Conservation (phyloP, 2,113 vertebrate species). For the Mandrillus leucophaeus region DNA sequence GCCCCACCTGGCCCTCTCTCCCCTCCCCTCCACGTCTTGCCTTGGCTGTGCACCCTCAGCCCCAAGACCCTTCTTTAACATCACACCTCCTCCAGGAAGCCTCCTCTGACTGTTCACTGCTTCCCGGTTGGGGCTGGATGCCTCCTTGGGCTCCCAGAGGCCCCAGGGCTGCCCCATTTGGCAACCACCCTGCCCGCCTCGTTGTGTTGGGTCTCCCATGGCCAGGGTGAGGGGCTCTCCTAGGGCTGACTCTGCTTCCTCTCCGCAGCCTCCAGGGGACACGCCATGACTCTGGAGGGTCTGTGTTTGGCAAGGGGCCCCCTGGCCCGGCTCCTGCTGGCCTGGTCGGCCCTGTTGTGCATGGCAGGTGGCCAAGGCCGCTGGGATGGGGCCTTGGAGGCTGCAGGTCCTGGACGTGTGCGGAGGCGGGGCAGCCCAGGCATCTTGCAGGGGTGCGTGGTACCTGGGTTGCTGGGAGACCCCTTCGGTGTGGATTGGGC, state of each 20-base stretch:
- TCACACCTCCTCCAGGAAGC: background rate
- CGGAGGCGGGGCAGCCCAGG: slow-evolving; percentile 89
- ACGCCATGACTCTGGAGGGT: background rate
- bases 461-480: background rate
- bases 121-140: background rate
- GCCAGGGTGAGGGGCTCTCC: background rate
- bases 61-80: background rate
- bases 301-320: slow-evolving; percentile 62
- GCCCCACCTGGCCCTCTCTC: fast-evolving
- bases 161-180: too few species aligned
- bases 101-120: background rate
- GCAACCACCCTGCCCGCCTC: background rate
- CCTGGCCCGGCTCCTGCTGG: slow-evolving; percentile 90
- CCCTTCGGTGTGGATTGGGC: background rate
- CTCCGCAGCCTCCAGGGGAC: background rate
- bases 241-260: background rate
- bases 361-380: slow-evolving; percentile 79
- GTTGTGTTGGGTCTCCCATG: background rate
- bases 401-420: slow-evolving; percentile 85
- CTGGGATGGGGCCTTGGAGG: slow-evolving; percentile 84
- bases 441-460: slow-evolving; percentile 91
- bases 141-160: background rate
- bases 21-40: background rate
- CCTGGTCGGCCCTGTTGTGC: slow-evolving; percentile 85
- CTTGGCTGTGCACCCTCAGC: background rate